A percentile compares a stretch with the other conserved stretches of the same genome.
Conservation (phyloP, 2,797 vertebrate species). For the Helarctos malayanus region DNA sequence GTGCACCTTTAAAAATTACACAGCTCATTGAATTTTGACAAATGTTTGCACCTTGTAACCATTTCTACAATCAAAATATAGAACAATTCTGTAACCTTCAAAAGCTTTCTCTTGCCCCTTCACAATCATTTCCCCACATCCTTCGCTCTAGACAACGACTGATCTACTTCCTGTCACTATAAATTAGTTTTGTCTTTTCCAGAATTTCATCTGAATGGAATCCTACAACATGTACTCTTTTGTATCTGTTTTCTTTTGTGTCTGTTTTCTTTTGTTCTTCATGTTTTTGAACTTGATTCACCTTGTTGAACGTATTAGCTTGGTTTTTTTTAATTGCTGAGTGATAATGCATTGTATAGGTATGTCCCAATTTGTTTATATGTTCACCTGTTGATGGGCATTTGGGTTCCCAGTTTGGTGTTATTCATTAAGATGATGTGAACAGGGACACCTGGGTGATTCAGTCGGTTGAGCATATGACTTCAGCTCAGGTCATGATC, state of each 20-base stretch:
- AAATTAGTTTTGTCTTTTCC: slow-evolving; percentile 61
- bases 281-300: slow-evolving; percentile 48
- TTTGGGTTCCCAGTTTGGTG: background rate
- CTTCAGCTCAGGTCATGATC: no score
- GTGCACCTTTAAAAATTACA: slow-evolving; percentile 35
- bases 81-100: slow-evolving; percentile 61
- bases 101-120: slow-evolving; percentile 7
- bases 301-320: background rate
- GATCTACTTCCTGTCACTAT: slow-evolving; percentile 41
- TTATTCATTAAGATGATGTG: slow-evolving; percentile 38
- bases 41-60: slow-evolving; percentile 56
- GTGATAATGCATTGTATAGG: background rate
- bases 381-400: background rate
- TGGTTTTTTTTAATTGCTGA: slow-evolving; percentile 5
- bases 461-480: no score
- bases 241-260: background rate
- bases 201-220: slow-evolving; percentile 58
- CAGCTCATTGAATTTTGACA: slow-evolving; percentile 20
- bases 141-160: background rate
- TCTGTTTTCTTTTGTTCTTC: slow-evolving; percentile 1
- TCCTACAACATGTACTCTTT: background rate
- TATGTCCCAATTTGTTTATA: background rate
- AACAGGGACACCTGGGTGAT: no score
- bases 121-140: background rate
- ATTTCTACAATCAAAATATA: background rate